These are phyloP conservation scores for Sycophaga agraensis DNA, from an alignment of 1,140 invertebrate species.

Conservation along the genomic window DNA sequence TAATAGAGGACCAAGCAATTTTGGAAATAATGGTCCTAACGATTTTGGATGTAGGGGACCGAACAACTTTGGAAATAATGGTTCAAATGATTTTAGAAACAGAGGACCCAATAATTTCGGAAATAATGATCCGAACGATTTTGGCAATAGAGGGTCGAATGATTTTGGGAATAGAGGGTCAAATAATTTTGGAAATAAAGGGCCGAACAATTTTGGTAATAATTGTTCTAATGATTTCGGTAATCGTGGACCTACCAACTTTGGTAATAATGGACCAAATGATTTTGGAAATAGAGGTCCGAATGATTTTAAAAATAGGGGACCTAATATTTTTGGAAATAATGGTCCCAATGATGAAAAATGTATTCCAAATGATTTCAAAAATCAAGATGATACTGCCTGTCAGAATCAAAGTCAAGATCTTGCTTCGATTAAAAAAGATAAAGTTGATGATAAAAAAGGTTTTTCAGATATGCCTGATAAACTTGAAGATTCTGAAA, in stretches of 20 bases:
- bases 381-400: too few relatives aligned
- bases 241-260: background rate
- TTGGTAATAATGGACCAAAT: background rate
- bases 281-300: background rate
- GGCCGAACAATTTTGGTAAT: conserved; percentile 4
- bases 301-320: background rate
- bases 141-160: conserved; percentile 2
- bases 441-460: too few relatives aligned
- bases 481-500: background rate
- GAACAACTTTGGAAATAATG: conserved; percentile 15
- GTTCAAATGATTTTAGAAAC: conserved; percentile 4
- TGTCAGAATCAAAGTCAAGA: background rate
- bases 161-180: background rate
- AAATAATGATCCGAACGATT: conserved; percentile 6
- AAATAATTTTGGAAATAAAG: conserved; percentile 7
- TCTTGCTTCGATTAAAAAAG: too few relatives aligned
- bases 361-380: background rate
- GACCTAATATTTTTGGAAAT: background rate
- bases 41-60: conserved; percentile 31
- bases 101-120: conserved; percentile 8
- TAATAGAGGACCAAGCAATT: conserved; percentile 1
- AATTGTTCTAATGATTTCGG: conserved; percentile 1
- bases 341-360: too few relatives aligned
- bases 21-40: conserved; percentile 16
- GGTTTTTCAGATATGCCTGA: background rate